Base-by-base conservation (phyloP, 2,797 vertebrate genomes). In the Dromococcyx pavoninus region DNA sequence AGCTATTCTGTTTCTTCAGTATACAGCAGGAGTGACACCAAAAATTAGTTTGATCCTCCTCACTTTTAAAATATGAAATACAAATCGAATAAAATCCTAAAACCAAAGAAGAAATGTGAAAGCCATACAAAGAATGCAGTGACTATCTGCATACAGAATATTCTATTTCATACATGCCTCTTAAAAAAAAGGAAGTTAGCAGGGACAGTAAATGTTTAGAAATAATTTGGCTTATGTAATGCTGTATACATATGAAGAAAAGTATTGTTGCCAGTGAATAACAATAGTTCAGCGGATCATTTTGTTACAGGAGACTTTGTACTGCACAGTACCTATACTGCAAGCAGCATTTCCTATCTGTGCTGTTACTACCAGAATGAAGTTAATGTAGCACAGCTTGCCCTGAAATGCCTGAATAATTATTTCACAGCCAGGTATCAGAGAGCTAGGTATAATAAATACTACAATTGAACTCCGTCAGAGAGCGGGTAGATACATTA, bases 381-480 rank as follows among this genome's bases (percentile, higher is more conserved):
- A 89, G 48, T 71, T 95, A 93, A 89, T 81, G 44, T 73, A 96
- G 67, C 53, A 93, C 64, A 93, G 30, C 60, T 96, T 91, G 37
- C 53, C 66, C 28, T 94, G 33, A n/a, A 89, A 94, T 94, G 85
- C 72, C 46, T 94, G 94, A 94, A 88, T 94, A 97, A 97, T 94
- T 96, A 78, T 88, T 94, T 89, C 66, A 77, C 95, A 60, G 80
- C 65, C 91, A 97, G 54, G 44, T 88, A 95, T 53, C 93, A 69
- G 89, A 77, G 95, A 41, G 75, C 30, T 93, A 85, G 39, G 43
- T 96, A 87, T 97, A 92, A 97, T 66, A 96, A 71, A 88, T 85
- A 58, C 44, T 85, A 50, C 88, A 77, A 69, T 25, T 92, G 78
- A 96, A 94, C 65, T 94, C 79, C 71, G 69, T 18, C 89, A 91